Base-by-base conservation (phyloP, 2,888 invertebrate species). In the Tromatobia lineatoria region DNA sequence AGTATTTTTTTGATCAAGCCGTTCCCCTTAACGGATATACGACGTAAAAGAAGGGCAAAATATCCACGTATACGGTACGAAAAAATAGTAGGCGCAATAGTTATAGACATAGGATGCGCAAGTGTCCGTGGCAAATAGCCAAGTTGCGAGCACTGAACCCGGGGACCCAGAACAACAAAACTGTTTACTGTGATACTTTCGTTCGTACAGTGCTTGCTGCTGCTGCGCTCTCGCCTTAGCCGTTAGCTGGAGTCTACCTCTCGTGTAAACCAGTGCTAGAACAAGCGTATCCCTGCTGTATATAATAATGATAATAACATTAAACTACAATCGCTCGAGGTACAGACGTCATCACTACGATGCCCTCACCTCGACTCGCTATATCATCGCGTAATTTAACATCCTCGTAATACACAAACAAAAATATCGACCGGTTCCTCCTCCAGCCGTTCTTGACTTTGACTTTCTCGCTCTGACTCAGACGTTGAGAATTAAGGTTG, bases 161-260 rank as follows among this genome's bases (percentile, higher is more conserved):
- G 83, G 88, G 88, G 87, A 89, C 89, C 90, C 86, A 90, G 90
- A 90, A 91, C 89, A 91, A 90, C 90, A 90, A 90, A 90, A 89
- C 90, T 90, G 90, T 90, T 90, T 88, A 89, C 90, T 86, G 90
- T 90, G 90, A 90, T 90, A 91, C 90, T 90, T 91, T 90, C 89
- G 85, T 90, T 88, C 88, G 85, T 80, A 34, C 29, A 64, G 73
- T 76, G 80, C 66, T 81, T 70, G 67, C 75, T 67, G 71, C 47
- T 74, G 50, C 69, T 69, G 69, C 70, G 59, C 77, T 82, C 83
- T 77, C 82, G 61, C 50, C 69, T 45, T 82, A 75, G 52, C 57
- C 54, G 52, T 42, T 61, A 57, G 7, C 59, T 45, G 54, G 11
- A 57, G 45, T 25, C 34, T 59, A 73, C 34, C 45, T 59, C 15